These are phyloP conservation scores for Erpobdella octoculata DNA, from an alignment of 2,888 invertebrate genomes.

Conservation along the genomic window DNA sequence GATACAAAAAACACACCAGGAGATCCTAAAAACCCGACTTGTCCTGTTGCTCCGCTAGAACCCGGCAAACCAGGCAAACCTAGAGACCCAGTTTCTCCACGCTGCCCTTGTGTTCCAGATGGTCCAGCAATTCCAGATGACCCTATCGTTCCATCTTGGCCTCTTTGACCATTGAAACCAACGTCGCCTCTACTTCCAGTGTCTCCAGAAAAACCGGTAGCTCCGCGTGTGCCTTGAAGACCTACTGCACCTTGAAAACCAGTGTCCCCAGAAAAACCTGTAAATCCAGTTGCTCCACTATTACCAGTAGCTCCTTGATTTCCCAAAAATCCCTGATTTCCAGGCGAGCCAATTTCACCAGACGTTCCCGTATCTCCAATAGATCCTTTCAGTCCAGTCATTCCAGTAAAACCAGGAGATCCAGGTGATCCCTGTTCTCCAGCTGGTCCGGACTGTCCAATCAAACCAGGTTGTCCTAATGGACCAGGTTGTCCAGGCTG, in stretches of 20 bases:
- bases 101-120: constrained; percentile 14
- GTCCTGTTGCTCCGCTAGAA: constrained; percentile 45
- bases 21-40: constrained; percentile 19
- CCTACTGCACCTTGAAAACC: constrained; percentile 29
- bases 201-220: constrained; percentile 12
- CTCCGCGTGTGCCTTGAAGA: constrained; percentile 16
- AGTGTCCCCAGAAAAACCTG: constrained; percentile 15
- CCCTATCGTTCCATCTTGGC: constrained; percentile 11
- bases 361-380: constrained; percentile 30
- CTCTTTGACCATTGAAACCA: constrained; percentile 23
- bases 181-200: constrained; percentile 27
- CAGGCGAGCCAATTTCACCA: constrained; percentile 26
- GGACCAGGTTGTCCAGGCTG: constrained; percentile 21
- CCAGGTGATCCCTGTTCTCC: constrained; percentile 21
- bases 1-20: constrained; percentile 13
- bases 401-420: not conserved
- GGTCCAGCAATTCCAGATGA: constrained; percentile 20
- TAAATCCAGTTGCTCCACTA: constrained; percentile 10
- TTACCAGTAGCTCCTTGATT: constrained; percentile 2
- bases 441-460: constrained; percentile 28
- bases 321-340: constrained; percentile 6
- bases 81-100: constrained; percentile 16
- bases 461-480: constrained; percentile 19
- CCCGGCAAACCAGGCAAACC: constrained; percentile 8
- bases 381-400: constrained; percentile 31